Percentiles rank a stretch among this genome's conserved stretches.
Evolutionary conservation across 2,888 invertebrate genomes (phyloP).

Genomic region (Caenorhabditis zanzibari): DNA sequence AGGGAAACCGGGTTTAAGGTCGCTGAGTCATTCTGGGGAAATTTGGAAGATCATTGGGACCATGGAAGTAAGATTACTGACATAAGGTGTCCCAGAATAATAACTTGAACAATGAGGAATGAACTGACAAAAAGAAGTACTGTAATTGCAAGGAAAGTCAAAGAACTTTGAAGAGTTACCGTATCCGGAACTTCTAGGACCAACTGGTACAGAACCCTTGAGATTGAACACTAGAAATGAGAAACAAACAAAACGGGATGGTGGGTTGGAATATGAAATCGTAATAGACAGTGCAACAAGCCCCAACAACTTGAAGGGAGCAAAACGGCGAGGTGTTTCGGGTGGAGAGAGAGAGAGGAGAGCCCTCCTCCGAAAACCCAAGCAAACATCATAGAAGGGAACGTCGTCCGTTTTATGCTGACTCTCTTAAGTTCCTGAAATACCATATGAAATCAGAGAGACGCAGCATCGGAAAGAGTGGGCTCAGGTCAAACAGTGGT

Average conservation of each 20-base stretch:
- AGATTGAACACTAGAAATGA: conserved; percentile 11
- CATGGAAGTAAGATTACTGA: too few species aligned
- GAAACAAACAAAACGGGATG: conserved; percentile 49
- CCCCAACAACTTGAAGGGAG: conserved; percentile 57
- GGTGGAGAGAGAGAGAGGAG: conserved; percentile 53
- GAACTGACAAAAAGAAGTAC: too few species aligned
- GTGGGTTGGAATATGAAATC: conserved; percentile 33
- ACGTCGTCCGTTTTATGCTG: conserved; percentile 46
- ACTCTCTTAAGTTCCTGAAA: conserved; percentile 34
- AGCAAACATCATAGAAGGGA: conserved; percentile 47
- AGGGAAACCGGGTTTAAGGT: conserved; percentile 6
- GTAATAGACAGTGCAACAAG: conserved; percentile 63
- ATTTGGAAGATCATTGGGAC: too few species aligned
- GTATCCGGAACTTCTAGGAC: too few species aligned
- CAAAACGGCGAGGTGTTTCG: conserved; percentile 46
- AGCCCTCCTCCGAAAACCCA: conserved; percentile 49
- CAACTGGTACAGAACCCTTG: not conserved
- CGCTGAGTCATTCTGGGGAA: not conserved
- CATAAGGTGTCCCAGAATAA: too few species aligned
- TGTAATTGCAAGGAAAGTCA: too few species aligned
- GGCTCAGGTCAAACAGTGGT: conserved; percentile 60
- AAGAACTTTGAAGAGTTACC: too few species aligned
- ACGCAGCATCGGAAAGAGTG: conserved; percentile 13
- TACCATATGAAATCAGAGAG: conserved; percentile 31
- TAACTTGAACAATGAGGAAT: too few species aligned